phyloP scores from a whole-genome alignment of 2,113 vertebrate species.

The Phoenicopterus ruber region DNA sequence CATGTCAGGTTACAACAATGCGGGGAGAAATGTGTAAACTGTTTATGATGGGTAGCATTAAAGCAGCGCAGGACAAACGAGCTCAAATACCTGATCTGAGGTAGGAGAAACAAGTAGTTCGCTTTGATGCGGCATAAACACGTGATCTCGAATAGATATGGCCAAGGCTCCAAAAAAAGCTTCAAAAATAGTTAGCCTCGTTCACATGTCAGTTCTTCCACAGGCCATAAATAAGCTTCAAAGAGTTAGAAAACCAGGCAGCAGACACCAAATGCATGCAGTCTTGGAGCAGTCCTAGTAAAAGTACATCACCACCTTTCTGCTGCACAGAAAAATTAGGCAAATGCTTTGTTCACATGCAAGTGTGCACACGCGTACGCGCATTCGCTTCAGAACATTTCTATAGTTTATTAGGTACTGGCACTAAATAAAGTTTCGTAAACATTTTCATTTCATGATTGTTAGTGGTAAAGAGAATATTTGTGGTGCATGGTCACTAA shows the following conservation, averaged over 20 bases:
- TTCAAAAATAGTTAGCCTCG: constrained; percentile 10
- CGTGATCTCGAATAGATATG: not conserved
- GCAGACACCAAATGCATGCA: constrained; percentile 13
- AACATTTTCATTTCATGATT: constrained; percentile 55
- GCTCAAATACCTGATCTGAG: not conserved
- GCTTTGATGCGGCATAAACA: not conserved
- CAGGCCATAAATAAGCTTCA: constrained; percentile 13
- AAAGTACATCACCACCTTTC: not conserved
- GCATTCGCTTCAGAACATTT: not conserved
- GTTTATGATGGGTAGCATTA: not conserved
- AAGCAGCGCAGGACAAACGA: not conserved
- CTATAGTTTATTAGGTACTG: not conserved
- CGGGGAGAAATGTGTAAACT: not conserved
- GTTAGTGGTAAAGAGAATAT: constrained; percentile 35
- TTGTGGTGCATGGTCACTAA: constrained; percentile 20
- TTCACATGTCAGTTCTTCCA: not conserved
- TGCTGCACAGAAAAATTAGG: not conserved
- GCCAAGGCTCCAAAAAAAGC: not conserved
- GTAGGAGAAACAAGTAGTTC: not conserved
- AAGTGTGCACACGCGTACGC: not conserved
- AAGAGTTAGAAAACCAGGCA: constrained; percentile 9
- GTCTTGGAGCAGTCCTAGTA: not conserved
- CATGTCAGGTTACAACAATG: not conserved
- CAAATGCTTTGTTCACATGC: not conserved
- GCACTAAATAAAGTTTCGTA: constrained; percentile 1